Evolutionary conservation across 2,113 vertebrate species (phyloP), one percentile per base, ranked within the genome.

Genomic region (Chrysochloris asiatica): DNA sequence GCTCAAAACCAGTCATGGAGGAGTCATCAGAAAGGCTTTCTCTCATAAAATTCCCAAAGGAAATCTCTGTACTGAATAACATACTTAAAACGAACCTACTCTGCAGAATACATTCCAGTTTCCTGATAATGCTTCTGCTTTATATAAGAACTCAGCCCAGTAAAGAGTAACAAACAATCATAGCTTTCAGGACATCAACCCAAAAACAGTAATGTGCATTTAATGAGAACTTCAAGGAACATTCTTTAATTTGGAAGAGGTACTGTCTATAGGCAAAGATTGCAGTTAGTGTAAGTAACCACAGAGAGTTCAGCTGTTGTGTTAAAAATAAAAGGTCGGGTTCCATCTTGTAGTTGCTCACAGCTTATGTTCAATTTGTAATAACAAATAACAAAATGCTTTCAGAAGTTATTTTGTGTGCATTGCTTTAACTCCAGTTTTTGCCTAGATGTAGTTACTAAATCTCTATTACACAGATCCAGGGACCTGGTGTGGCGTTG

Each of bases 201-300:
- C 72, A 84, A 4, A 76, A 95, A 90, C 80, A 87, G 86, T 82
- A 92, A 95, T 93, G 87, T 63, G 54, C 89, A 89, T 77, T 87
- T 96, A 96, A 96, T 94, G 95, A 96, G 92, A 95, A 93, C 80
- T 87, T 96, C 90, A 94, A 97, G 89, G 84, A 95, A 94, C 2
- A 11, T 71, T 92, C 89, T 89, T 95, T 94, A 90, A 96, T 93
- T 94, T 93, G 92, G 73, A 90, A 95, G 93, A 95, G 95, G 77
- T 75, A 78, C 73, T 61, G 83, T 90, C 92, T 95, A 76, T 79
- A 93, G 84, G 86, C 94, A 92, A 88, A 86, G 90, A 80, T 80
- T 90, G 73, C 52, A 59, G 77, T 75, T 95, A 91, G 26, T 94
- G 83, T 86, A 43, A 90, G 81, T 91, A 95, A 82, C 89, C 73